phyloP scores from a whole-genome alignment of 2,113 vertebrate species.

The Anguilla rostrata region DNA sequence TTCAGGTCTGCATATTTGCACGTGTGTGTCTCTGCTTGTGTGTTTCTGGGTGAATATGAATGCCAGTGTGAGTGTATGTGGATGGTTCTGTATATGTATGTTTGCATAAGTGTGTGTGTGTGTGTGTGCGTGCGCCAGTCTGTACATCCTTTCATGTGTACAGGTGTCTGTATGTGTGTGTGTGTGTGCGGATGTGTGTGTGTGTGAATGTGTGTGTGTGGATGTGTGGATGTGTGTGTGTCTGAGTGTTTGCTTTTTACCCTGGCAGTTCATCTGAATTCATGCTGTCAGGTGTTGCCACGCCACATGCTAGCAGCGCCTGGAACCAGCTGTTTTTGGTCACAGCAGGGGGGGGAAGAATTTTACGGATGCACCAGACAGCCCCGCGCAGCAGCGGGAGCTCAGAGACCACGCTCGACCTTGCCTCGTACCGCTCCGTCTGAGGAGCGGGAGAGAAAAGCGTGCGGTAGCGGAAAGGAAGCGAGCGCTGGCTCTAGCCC shows the following conservation, averaged over 20 bases:
- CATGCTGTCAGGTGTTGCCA: not conserved
- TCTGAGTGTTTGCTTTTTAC: not conserved
- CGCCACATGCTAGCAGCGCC: not conserved
- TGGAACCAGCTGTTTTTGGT: slow-evolving; percentile 1
- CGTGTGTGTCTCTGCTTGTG: not conserved
- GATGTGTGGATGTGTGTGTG: too few relatives aligned
- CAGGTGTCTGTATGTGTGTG: not conserved
- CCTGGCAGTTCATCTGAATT: not conserved
- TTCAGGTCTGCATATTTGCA: too few relatives aligned
- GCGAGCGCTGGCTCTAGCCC: not conserved
- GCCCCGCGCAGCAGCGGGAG: not conserved
- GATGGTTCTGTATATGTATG: not conserved
- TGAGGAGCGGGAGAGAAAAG: not conserved
- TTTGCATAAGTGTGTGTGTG: not conserved
- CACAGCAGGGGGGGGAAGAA: not conserved
- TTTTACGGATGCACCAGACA: slow-evolving; percentile 3
- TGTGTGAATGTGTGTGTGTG: too few relatives aligned
- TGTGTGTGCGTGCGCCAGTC: not conserved
- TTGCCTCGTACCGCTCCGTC: not conserved
- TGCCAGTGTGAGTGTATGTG: not conserved
- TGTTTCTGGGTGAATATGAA: not conserved
- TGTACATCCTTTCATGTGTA: not conserved
- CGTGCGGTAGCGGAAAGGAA: not conserved
- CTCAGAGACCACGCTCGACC: not conserved
- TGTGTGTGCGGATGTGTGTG: too few relatives aligned